phyloP scores from a whole-genome alignment of 1,140 invertebrate genomes.

The Aphidius gifuensis region DNA sequence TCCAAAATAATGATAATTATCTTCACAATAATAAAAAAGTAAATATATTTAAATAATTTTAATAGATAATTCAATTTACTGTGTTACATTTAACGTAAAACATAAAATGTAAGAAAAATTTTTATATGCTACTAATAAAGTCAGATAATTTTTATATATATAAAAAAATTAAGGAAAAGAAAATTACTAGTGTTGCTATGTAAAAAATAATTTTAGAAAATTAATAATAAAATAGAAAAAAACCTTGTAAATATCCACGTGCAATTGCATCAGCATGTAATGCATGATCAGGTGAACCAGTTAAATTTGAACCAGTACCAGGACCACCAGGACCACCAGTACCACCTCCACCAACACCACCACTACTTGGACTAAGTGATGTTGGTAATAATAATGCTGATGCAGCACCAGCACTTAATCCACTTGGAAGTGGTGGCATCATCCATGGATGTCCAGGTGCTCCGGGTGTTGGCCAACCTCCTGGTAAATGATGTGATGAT shows the following conservation, averaged over 20 bases:
- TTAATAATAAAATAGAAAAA: not conserved
- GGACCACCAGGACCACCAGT: slow-evolving; percentile 36
- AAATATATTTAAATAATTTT: too few relatives aligned
- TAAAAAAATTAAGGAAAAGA: not conserved
- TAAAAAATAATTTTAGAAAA: not conserved
- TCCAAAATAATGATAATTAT: not conserved
- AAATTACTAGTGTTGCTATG: not conserved
- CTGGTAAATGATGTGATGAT: slow-evolving; percentile 48
- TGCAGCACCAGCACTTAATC: slow-evolving; percentile 45
- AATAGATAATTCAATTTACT: too few relatives aligned
- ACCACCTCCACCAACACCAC: too few relatives aligned
- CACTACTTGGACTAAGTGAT: slow-evolving; percentile 49
- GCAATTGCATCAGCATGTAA: slow-evolving; percentile 57
- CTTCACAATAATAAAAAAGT: too few relatives aligned
- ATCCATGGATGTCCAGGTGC: slow-evolving; percentile 52
- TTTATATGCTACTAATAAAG: too few relatives aligned
- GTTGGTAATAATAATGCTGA: slow-evolving; percentile 53
- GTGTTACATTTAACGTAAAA: too few relatives aligned
- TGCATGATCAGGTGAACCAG: slow-evolving; percentile 54
- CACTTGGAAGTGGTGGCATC: slow-evolving; percentile 49
- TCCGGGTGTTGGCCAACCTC: slow-evolving; percentile 48
- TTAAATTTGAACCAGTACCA: slow-evolving; percentile 50
- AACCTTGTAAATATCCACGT: slow-evolving; percentile 58
- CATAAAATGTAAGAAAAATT: too few relatives aligned
- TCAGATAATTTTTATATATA: too few relatives aligned